phyloP scores from a whole-genome alignment of 2,888 invertebrate genomes.

The Chrysopilus asiliformis region DNA sequence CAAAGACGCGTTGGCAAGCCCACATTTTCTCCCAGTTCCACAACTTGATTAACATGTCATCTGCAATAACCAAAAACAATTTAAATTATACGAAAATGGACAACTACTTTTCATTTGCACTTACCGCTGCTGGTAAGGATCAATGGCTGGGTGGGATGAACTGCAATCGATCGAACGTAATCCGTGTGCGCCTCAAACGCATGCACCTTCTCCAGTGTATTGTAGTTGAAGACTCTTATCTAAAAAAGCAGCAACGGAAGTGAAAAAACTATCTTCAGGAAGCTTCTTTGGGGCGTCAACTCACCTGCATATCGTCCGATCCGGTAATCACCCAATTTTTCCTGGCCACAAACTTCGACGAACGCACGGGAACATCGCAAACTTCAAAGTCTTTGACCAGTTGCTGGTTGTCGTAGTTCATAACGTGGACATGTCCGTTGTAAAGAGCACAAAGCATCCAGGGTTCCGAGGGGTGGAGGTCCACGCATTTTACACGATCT shows the following conservation, averaged over 20 bases:
- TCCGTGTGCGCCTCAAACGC: slow-evolving; percentile 98
- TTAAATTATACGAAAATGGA: neutral
- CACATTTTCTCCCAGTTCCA: slow-evolving; percentile 99
- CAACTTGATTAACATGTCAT: slow-evolving; percentile 95
- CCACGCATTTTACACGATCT: slow-evolving; percentile 95
- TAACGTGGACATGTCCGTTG: slow-evolving; percentile 98
- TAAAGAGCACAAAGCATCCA: slow-evolving; percentile 98
- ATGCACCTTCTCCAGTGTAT: slow-evolving; percentile 91
- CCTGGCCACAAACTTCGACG: slow-evolving; percentile 89
- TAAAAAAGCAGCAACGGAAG: slow-evolving; percentile 3
- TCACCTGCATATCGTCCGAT: slow-evolving; percentile 78
- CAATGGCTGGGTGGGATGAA: slow-evolving; percentile 95
- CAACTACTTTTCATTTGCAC: slow-evolving; percentile 31
- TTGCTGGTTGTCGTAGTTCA: slow-evolving; percentile 95
- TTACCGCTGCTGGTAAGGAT: slow-evolving; percentile 91
- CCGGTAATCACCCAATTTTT: slow-evolving; percentile 99
- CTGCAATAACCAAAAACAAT: slow-evolving; percentile 41
- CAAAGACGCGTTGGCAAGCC: slow-evolving; percentile 96
- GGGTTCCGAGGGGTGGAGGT: slow-evolving; percentile 93
- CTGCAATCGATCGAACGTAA: slow-evolving; percentile 89
- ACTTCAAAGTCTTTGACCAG: slow-evolving; percentile 83
- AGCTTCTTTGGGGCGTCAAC: too few relatives aligned
- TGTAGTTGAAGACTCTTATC: slow-evolving; percentile 94
- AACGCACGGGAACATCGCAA: slow-evolving; percentile 91
- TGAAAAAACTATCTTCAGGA: neutral